Evolutionary conservation across 2,113 vertebrate species (phyloP).

Genomic region (Eublepharis macularius): DNA sequence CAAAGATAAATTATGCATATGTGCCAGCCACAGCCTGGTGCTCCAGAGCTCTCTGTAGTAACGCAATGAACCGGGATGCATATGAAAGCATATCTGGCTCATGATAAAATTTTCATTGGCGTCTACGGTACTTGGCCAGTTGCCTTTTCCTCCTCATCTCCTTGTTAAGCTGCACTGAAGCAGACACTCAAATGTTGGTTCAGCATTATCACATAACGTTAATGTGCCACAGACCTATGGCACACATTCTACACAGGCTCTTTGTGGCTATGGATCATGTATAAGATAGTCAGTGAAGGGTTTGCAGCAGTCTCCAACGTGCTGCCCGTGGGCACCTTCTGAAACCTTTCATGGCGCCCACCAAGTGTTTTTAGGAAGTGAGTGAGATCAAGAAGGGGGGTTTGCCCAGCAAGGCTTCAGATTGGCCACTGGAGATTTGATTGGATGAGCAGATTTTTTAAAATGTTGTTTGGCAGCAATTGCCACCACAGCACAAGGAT

Average conservation of each 20-base stretch:
- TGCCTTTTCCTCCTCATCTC: not conserved
- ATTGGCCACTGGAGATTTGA: too few relatives aligned
- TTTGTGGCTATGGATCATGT: not conserved
- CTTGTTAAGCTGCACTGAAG: not conserved
- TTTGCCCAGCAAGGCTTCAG: too few relatives aligned
- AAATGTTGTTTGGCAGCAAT: too few relatives aligned
- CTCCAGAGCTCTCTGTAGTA: not conserved
- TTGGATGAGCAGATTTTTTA: too few relatives aligned
- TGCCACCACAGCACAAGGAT: too few relatives aligned
- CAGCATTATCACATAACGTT: not conserved
- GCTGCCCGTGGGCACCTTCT: too few relatives aligned
- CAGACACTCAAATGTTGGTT: not conserved
- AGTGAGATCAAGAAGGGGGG: too few relatives aligned
- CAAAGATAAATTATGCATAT: not conserved
- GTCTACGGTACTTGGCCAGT: too few relatives aligned
- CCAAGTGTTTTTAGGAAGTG: too few relatives aligned
- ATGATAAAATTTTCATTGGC: not conserved
- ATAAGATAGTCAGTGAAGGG: not conserved
- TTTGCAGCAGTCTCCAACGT: too few relatives aligned
- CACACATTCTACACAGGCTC: not conserved
- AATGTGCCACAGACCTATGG: not conserved
- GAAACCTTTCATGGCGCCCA: too few relatives aligned
- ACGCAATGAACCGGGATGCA: not conserved
- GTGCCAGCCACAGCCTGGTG: not conserved
- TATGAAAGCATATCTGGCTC: not conserved